Percentiles rank a stretch among this genome's conserved stretches.
Conservation (phyloP, 2,888 invertebrate species). For the Ennomos quercinarius region DNA sequence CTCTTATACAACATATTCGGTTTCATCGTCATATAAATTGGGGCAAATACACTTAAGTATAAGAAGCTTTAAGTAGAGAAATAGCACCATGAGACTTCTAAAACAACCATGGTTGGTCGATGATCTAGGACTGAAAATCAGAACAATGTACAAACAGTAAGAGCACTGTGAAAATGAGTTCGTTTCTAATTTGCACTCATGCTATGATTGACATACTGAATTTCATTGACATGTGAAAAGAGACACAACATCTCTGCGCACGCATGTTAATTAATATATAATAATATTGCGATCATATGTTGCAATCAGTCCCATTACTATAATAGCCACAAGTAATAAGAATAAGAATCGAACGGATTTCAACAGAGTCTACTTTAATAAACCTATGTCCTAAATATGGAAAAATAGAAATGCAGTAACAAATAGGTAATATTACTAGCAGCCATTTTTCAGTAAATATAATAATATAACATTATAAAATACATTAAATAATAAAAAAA, state of each 20-base stretch:
- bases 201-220: no score
- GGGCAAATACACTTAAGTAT: conserved; percentile 25
- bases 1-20: conserved; percentile 9
- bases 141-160: conserved; percentile 3
- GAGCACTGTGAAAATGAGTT: neutral
- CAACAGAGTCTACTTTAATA: no score
- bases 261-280: no score
- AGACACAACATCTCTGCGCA: no score
- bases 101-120: conserved; percentile 20
- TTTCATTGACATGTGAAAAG: no score
- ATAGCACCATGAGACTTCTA: conserved; percentile 37
- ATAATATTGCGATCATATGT: no score
- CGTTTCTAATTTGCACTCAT: neutral
- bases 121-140: neutral
- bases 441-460: conserved; percentile 36
- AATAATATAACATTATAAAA: conserved; percentile 36
- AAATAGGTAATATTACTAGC: conserved; percentile 27
- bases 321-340: no score
- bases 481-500: conserved; percentile 33
- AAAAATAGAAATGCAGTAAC: conserved; percentile 17
- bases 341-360: no score
- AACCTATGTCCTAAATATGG: no score
- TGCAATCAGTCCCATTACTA: no score
- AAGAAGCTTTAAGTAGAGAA: conserved; percentile 35
- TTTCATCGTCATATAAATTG: conserved; percentile 10